Conservation (phyloP, 2,888 invertebrate species). For the Baccha elongata region DNA sequence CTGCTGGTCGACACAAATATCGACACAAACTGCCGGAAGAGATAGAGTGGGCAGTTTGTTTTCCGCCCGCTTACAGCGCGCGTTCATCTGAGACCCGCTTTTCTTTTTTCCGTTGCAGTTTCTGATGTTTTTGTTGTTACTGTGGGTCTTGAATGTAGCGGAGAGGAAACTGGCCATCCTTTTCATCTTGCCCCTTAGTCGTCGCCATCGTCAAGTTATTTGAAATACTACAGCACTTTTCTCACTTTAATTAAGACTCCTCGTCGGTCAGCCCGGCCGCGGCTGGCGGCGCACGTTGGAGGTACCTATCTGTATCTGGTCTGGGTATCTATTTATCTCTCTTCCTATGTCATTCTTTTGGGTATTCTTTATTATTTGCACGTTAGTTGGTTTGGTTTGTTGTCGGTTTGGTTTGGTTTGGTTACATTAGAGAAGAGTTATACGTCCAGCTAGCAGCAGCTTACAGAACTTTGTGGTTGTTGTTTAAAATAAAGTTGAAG, state of each 20-base stretch:
- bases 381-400: constrained; percentile 41
- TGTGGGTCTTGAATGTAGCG: constrained; percentile 19
- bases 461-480: constrained; percentile 36
- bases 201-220: constrained; percentile 6
- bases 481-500: constrained; percentile 52
- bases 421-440: constrained; percentile 20
- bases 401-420: constrained; percentile 7
- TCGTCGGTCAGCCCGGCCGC: background rate
- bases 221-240: constrained; percentile 65
- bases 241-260: constrained; percentile 73
- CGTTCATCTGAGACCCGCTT: background rate
- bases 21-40: constrained; percentile 71
- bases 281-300: constrained; percentile 22
- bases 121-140: constrained; percentile 16
- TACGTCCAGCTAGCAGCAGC: background rate
- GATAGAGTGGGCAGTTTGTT: constrained; percentile 71
- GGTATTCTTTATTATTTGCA: constrained; percentile 70
- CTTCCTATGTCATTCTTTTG: constrained; percentile 71
- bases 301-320: constrained; percentile 65
- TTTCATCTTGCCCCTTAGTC: constrained; percentile 13
- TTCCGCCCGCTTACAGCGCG: constrained; percentile 50
- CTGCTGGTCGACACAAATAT: constrained; percentile 62
- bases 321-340: constrained; percentile 68
- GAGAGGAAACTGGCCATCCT: constrained; percentile 3
- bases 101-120: constrained; percentile 30